A percentile compares a stretch with the other conserved stretches of the same genome.
phyloP scores from a whole-genome alignment of 2,113 vertebrate species.

The Melanerpes formicivorus region DNA sequence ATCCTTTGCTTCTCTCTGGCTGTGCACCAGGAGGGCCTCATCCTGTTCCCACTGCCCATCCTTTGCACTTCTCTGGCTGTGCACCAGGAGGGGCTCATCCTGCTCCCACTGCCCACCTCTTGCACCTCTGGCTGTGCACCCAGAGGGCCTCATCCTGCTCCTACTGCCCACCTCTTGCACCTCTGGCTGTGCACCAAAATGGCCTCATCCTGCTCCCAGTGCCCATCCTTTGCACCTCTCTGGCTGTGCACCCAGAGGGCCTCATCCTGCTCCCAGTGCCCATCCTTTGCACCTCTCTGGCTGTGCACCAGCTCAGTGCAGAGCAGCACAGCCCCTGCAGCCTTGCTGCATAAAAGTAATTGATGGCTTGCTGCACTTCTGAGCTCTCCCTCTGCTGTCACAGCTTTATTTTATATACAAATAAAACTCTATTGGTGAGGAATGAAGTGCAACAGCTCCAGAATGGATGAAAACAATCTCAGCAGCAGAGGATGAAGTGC shows the following conservation, averaged over 20 bases:
- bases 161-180: too few relatives aligned
- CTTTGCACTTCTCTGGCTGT: not conserved
- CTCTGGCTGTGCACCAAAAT: not conserved
- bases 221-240: too few relatives aligned
- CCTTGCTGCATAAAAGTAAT: not conserved
- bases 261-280: not conserved
- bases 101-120: not conserved
- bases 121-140: not conserved
- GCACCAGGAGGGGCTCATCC: not conserved
- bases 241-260: not conserved
- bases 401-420: conserved; percentile 58
- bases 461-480: conserved; percentile 54
- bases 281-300: not conserved
- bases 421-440: conserved; percentile 58
- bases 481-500: not conserved
- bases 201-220: not conserved
- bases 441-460: conserved; percentile 27
- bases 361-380: conserved; percentile 44
- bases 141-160: not conserved
- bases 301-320: not conserved
- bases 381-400: conserved; percentile 40
- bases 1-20: too few relatives aligned
- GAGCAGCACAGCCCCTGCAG: not conserved
- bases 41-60: not conserved
- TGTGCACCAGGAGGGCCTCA: not conserved